Base-by-base conservation (phyloP, 2,888 invertebrate genomes). In the Epistrophe grossulariae region DNA sequence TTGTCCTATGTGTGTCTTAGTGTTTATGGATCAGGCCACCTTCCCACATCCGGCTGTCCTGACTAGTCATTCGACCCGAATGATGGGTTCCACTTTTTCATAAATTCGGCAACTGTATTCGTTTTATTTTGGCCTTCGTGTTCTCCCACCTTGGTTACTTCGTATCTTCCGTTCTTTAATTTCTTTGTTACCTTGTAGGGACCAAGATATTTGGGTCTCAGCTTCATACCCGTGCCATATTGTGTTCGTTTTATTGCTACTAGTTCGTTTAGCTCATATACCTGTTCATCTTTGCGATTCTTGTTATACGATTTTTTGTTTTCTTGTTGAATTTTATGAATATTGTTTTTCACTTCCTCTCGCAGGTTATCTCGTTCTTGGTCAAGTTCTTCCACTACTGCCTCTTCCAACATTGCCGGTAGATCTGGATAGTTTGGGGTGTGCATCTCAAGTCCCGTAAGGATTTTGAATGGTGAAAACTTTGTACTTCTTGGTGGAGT, bases 161-260 rank as follows among this genome's bases (percentile, higher is more conserved):
- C 62, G 31, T 62, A 74, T 24, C 71, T 13, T 17, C 35, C 64
- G 15, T 79, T 62, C 28, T 40, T 64, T 6, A 31, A n/a, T 11
- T 55, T 35, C n/a, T 64, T 52, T 4, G 71, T 62, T 6, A 79
- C 55, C 31, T 43, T 71, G 35, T 79, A 64, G 2, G 78, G 79
- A 15, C 52, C 70, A n/a, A 79, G 43, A 19, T 43, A 62, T 60
- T 71, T 79, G 19, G 66, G 76, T 13, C 66, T 52, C 55, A 66
- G 8, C 10, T 77, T 77, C 17, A 76, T 31, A 1, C 64, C 78
- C 3, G 40, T 28, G 4, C 38, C 70, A 13, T 59, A 70, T 38
- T 70, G 78, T 2, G 59, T 68, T 13, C 78, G 52, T n/a, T 38
- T 31, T 15, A 70, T 15, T 0, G 71, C 62, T 0, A 79, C 62